These are phyloP conservation scores for Cyprinus carpio DNA, from an alignment of 2,113 vertebrate genomes.

Conservation along the genomic window DNA sequence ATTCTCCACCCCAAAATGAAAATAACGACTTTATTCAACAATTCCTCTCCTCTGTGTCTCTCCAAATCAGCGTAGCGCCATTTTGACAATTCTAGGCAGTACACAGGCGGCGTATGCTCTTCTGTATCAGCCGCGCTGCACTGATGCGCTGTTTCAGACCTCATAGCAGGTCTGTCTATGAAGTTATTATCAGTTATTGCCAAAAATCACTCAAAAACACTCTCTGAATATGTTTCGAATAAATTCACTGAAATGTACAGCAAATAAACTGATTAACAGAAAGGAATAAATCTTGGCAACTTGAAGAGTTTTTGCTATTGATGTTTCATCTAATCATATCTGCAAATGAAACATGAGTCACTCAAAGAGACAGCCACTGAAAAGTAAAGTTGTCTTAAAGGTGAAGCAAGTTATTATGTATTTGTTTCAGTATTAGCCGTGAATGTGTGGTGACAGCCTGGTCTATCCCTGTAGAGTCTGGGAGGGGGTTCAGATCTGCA, in stretches of 20 bases:
- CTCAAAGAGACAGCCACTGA: neutral
- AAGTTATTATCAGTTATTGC: too few relatives aligned
- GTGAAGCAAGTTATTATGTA: neutral
- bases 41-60: too few relatives aligned
- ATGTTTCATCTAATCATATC: neutral
- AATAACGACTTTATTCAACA: too few relatives aligned
- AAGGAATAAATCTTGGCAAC: neutral
- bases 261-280: neutral
- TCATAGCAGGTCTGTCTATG: too few relatives aligned
- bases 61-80: too few relatives aligned
- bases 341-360: neutral
- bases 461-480: constrained; percentile 26
- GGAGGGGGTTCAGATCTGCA: constrained; percentile 62
- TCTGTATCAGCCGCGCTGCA: too few relatives aligned
- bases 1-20: too few relatives aligned
- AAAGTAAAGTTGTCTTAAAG: neutral
- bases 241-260: neutral
- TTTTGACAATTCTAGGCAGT: too few relatives aligned
- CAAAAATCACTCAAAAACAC: neutral
- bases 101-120: too few relatives aligned
- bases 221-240: neutral
- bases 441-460: neutral
- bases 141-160: too few relatives aligned
- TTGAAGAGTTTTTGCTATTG: neutral
- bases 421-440: neutral